Conservation (phyloP, 2,888 invertebrate genomes). For the Dynastes maya region DNA sequence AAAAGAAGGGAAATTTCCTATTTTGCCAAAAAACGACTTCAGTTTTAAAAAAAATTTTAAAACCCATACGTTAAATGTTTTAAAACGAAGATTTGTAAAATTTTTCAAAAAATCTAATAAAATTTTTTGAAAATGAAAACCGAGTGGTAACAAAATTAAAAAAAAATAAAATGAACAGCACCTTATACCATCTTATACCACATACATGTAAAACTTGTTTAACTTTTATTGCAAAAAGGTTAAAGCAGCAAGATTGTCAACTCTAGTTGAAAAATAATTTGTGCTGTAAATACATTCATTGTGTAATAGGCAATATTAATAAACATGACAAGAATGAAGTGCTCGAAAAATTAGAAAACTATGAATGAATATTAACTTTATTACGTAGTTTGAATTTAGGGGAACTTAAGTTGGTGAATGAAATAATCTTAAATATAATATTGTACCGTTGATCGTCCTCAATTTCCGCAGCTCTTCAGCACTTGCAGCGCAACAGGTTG, state of each 20-base stretch:
- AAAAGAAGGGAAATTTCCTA: too few relatives aligned
- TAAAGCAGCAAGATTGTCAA: too few relatives aligned
- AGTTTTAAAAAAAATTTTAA: too few relatives aligned
- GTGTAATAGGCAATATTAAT: slow-evolving; percentile 40
- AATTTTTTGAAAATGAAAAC: too few relatives aligned
- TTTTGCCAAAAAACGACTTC: too few relatives aligned
- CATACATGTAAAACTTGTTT: too few relatives aligned
- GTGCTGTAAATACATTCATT: slow-evolving; percentile 9
- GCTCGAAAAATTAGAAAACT: slow-evolving; percentile 25
- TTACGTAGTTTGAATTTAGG: slow-evolving; percentile 53
- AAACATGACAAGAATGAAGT: slow-evolving; percentile 30
- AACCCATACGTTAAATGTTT: neutral
- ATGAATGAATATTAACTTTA: slow-evolving; percentile 24
- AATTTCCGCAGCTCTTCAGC: slow-evolving; percentile 68
- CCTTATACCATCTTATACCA: too few relatives aligned
- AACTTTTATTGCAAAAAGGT: too few relatives aligned
- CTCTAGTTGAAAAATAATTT: neutral
- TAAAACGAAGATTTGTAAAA: neutral
- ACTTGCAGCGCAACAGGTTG: slow-evolving; percentile 67
- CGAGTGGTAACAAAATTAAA: neutral
- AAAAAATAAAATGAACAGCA: too few relatives aligned
- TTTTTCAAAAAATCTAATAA: too few relatives aligned
- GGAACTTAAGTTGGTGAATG: slow-evolving; percentile 55
- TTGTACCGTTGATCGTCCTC: slow-evolving; percentile 70
- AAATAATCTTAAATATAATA: slow-evolving; percentile 63